Percentiles rank a stretch among this genome's conserved stretches.
These are phyloP conservation scores for Drosophila buzzatii DNA, from an alignment of 2,888 invertebrate genomes.

Conservation along the genomic window DNA sequence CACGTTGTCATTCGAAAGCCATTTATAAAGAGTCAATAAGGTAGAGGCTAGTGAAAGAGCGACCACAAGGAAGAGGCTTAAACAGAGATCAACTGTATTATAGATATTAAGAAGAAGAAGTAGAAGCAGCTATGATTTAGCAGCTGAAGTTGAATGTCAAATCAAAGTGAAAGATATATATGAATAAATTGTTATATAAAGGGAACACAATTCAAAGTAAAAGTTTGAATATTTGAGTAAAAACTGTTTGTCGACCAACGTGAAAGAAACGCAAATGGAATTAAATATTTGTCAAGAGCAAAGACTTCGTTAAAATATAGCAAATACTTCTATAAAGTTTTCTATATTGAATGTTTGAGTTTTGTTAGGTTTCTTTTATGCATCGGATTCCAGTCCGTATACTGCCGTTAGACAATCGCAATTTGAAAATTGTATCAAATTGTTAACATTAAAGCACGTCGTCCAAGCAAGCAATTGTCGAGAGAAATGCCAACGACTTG, in stretches of 20 bases:
- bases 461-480: background rate
- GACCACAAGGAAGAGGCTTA: background rate
- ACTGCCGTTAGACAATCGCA: conserved; percentile 53
- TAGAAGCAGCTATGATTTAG: background rate
- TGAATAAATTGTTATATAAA: background rate
- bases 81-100: background rate
- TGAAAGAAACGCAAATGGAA: background rate
- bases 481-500: conserved; percentile 15
- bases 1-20: background rate
- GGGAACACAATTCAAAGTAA: background rate
- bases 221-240: background rate
- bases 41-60: background rate
- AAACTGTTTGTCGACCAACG: background rate
- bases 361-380: background rate
- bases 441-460: conserved; percentile 53
- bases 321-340: background rate
- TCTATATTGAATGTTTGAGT: background rate
- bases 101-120: background rate
- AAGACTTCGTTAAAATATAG: background rate
- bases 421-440: conserved; percentile 66
- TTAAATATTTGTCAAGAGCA: background rate
- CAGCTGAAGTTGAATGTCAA: background rate
- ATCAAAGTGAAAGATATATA: background rate
- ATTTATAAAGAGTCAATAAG: background rate
- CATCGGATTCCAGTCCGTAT: background rate